Base-by-base conservation (phyloP, 2,888 invertebrate species). In the Hymenopus coronatus region DNA sequence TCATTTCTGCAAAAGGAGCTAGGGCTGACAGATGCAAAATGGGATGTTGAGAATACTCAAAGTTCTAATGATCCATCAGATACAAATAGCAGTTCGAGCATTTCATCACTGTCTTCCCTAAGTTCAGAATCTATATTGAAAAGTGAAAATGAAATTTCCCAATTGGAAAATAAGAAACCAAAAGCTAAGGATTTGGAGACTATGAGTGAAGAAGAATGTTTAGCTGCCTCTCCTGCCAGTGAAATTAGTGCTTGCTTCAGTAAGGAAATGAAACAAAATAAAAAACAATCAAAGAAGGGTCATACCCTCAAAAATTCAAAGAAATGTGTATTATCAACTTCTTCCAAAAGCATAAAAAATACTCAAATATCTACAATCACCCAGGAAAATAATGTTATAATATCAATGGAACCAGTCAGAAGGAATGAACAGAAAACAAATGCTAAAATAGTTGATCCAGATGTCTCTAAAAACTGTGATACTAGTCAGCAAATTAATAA, bases 1-100 rank as follows among this genome's bases (percentile, higher is more conserved):
- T 94, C 94, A 91, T 95, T 95, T 89, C 92, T 96, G 12, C 94
- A 96, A 93, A 94, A 95, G 91, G 97, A 97, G 93, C 95, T 98
- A 90, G 97, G 97, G 4, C 94, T 90, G 33, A 85, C 84, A 83
- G 88, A 88, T 88, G 89, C 85, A 28, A 90, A 88, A 30, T 90
- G 89, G 88, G 89, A 89, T 81, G 30, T 20, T 25, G 70, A 46
- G n/a, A 46, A 85, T 1, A 28, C 82, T 82, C 28, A 1, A 1
- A 70, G 54, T 25, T 70, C 54, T 70, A 70, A 70, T 1, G 87
- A 87, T 82, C 1, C 25, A n/a, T 87, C 87, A 82, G 82, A 27
- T 40, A 40, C 87, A 70, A 70, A 70, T 20, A 25, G 25, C 54
- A 70, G 54, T 20, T 70, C 54, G 20, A 85, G 28, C 12, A 27